Base-by-base conservation (phyloP, 2,888 invertebrate species). In the Boloria selene region DNA sequence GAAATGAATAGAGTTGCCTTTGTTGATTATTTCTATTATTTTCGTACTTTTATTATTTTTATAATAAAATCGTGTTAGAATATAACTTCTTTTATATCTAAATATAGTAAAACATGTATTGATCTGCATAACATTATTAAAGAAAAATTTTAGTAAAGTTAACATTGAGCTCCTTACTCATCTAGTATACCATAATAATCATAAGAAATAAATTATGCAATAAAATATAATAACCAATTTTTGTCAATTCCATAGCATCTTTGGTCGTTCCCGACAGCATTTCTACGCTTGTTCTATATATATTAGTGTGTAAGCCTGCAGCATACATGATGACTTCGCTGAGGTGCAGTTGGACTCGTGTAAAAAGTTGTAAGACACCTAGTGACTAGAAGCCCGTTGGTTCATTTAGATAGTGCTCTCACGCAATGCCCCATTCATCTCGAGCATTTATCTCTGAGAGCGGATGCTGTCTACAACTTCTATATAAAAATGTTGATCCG, bases 381-480 rank as follows among this genome's bases (percentile, higher is more conserved):
- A 74, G 73, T 66, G 67, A 65, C 56, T 55, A 56, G 64, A 63
- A 73, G 70, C 68, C 70, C 74, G 75, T 72, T 67, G 76, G 60
- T 61, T 75, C 78, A 79, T 86, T 87, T 84, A 78, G 84, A 85
- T 84, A 86, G 80, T 82, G 79, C 77, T 85, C 87, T 85, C 88
- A 88, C 87, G 85, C 81, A 75, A 68, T 74, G 47, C 52, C 58
- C 52, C 64, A 64, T 64, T 64, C 86, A 88, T 87, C 83, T 79
- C 72, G 74, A 71, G 79, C 79, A 85, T 84, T 84, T 84, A 86
- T 86, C 81, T 76, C 79, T 71, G 78, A 75, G 82, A 79, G 82
- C 87, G 87, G 89, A 90, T 86, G 85, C 80, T 78, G 79, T 75
- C 74, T 73, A 72, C 76, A 69, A 74, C 73, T 76, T 73, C 74